Percentiles rank a stretch among this genome's conserved stretches.
Evolutionary conservation across 2,113 vertebrate species (phyloP).

Genomic region (Colaptes auratus): DNA sequence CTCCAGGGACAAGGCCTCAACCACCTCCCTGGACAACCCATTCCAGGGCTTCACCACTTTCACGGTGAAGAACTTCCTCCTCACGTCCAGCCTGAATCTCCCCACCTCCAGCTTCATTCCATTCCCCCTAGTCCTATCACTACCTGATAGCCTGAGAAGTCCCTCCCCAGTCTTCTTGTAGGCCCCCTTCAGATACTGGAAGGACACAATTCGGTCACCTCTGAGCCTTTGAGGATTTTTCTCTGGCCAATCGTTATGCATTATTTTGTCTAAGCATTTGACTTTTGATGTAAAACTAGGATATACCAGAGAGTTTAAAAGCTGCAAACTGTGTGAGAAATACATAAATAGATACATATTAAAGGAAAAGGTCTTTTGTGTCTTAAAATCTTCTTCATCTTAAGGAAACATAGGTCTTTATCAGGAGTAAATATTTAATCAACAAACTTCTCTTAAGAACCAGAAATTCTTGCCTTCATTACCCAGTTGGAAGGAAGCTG

Average conservation of each 20-base stretch:
- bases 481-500: background rate
- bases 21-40: too few species aligned
- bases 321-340: background rate
- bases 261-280: slow-evolving; percentile 23
- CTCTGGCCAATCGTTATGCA: background rate
- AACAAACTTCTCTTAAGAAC: background rate
- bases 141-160: too few species aligned
- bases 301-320: slow-evolving; percentile 25
- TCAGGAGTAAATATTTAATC: slow-evolving; percentile 21
- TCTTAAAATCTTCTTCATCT: background rate
- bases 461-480: background rate
- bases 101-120: too few species aligned
- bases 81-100: too few species aligned
- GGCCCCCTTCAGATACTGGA: too few species aligned
- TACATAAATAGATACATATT: slow-evolving; percentile 28
- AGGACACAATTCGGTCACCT: too few species aligned
- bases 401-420: background rate
- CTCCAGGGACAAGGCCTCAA: too few species aligned
- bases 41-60: too few species aligned
- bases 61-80: too few species aligned
- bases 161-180: too few species aligned
- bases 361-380: slow-evolving; percentile 12
- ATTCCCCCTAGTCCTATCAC: too few species aligned
- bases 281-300: background rate
- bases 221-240: background rate